Conservation (phyloP, 2,888 invertebrate species). For the Matsumyia berberina region DNA sequence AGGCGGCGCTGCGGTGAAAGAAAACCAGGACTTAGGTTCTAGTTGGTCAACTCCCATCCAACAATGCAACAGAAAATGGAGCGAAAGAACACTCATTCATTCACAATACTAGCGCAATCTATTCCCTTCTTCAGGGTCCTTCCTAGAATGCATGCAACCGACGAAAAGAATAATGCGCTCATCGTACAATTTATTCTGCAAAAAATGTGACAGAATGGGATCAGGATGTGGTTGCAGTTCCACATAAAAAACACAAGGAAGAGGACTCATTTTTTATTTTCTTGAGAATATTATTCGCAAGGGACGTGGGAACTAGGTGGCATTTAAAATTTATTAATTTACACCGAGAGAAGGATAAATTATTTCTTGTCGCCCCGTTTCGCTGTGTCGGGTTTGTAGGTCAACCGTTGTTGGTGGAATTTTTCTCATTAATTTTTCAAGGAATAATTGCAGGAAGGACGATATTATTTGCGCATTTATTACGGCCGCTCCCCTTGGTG, state of each 20-base stretch:
- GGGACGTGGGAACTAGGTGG: conserved; percentile 51
- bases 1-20: background rate
- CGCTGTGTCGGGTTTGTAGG: conserved; percentile 44
- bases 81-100: conserved; percentile 37
- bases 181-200: conserved; percentile 55
- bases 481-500: too few relatives aligned
- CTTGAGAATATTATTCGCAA: conserved; percentile 17
- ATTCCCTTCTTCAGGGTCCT: conserved; percentile 52
- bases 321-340: conserved; percentile 71
- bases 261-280: conserved; percentile 16
- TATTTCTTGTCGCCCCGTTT: conserved; percentile 10
- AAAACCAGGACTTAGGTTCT: conserved; percentile 12
- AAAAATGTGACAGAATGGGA: conserved; percentile 68
- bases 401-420: conserved; percentile 23
- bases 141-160: conserved; percentile 18
- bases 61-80: conserved; percentile 41
- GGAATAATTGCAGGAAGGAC: conserved; percentile 22
- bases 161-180: conserved; percentile 64
- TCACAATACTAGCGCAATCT: conserved; percentile 43
- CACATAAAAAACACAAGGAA: conserved; percentile 10
- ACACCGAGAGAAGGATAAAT: conserved; percentile 50
- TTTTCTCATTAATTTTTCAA: conserved; percentile 53
- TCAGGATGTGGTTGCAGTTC: conserved; percentile 69
- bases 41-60: conserved; percentile 47
- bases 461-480: conserved; percentile 31